phyloP scores from a whole-genome alignment of 2,797 vertebrate genomes.

The Gymnothorax javanicus region DNA sequence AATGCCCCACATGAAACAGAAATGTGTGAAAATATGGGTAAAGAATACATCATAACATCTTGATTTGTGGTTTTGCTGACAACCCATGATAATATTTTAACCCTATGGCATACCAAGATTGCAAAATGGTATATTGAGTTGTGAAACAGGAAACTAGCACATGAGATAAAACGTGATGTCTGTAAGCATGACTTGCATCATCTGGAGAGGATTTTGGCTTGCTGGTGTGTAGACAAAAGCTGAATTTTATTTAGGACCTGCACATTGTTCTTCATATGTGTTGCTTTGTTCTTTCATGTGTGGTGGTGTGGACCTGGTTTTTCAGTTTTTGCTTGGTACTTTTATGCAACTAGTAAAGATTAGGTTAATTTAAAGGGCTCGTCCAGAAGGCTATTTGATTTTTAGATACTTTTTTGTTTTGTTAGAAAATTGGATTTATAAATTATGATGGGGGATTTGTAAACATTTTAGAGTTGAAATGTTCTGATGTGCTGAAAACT shows the following conservation, averaged over 20 bases:
- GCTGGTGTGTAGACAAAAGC: neutral
- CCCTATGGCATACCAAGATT: neutral
- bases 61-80: too few species aligned
- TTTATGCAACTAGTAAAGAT: too few species aligned
- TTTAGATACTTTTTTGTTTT: too few species aligned
- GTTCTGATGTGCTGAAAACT: neutral
- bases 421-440: too few species aligned
- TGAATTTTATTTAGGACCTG: neutral
- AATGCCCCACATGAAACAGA: neutral
- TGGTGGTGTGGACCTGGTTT: neutral
- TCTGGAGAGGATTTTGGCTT: neutral
- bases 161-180: too few species aligned
- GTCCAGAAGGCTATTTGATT: too few species aligned
- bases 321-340: too few species aligned
- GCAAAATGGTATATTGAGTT: neutral
- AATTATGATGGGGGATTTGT: too few species aligned
- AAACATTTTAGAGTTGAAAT: too few species aligned
- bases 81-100: neutral
- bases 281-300: too few species aligned
- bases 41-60: neutral
- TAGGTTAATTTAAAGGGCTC: too few species aligned
- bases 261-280: too few species aligned
- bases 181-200: neutral
- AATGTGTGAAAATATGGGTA: neutral
- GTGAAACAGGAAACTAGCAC: neutral